These are phyloP conservation scores for Scalopus aquaticus DNA, from an alignment of 2,113 vertebrate genomes.

Conservation along the genomic window DNA sequence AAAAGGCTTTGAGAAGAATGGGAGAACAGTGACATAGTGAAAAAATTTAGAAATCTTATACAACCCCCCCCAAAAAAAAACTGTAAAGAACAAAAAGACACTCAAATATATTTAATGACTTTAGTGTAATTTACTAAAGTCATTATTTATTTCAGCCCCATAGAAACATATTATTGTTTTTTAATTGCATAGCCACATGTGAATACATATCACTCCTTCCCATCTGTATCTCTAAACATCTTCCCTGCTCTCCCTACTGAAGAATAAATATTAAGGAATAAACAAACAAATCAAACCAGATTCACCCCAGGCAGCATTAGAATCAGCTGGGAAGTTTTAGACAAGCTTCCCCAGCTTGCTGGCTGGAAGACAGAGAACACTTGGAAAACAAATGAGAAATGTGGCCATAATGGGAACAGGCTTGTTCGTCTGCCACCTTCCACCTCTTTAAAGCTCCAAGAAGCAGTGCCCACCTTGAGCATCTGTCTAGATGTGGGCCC, in stretches of 20 bases:
- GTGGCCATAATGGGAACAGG: not conserved
- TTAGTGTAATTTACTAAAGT: not conserved
- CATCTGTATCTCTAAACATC: not conserved
- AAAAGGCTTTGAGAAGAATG: not conserved
- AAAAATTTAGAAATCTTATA: not conserved
- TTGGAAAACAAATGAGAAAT: not conserved
- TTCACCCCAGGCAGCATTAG: not conserved
- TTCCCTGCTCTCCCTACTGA: not conserved
- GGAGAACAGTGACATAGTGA: accelerated
- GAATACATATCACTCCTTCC: not conserved
- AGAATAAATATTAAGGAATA: not conserved
- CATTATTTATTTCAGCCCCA: not conserved
- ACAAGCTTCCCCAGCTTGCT: not conserved
- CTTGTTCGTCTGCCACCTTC: too few species aligned
- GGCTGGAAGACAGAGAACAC: too few species aligned
- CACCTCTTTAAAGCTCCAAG: not conserved
- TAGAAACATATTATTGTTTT: not conserved
- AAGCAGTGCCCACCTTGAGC: not conserved
- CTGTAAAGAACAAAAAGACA: not conserved
- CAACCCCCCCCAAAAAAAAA: not conserved
- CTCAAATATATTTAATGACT: not conserved
- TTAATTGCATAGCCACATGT: not conserved
- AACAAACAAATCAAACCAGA: not conserved
- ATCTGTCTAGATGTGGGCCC: accelerated
- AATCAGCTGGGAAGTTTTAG: not conserved